Evolutionary conservation across 2,113 vertebrate genomes (phyloP).

Genomic region (Zosterops borbonicus): DNA sequence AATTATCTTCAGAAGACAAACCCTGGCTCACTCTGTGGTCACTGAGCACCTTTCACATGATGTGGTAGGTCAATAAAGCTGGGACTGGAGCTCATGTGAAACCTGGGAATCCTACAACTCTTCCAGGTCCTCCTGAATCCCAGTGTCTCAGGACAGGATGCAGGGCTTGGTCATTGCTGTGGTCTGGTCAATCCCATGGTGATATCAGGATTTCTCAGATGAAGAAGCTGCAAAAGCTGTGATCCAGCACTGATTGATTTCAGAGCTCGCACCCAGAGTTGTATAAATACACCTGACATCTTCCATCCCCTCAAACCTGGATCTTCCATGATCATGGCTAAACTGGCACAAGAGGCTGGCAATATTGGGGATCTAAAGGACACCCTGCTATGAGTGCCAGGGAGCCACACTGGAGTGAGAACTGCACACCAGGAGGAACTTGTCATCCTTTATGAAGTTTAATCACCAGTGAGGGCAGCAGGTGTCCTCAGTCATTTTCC

Average conservation of each 20-base stretch:
- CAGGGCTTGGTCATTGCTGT: background rate
- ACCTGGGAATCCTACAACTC: background rate
- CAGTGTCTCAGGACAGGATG: background rate
- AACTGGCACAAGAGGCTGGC: background rate
- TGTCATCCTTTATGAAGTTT: background rate
- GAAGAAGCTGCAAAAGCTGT: background rate
- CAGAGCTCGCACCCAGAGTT: background rate
- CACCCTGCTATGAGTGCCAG: background rate
- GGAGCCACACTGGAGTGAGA: background rate
- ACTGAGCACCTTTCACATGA: background rate
- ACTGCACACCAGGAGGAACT: background rate
- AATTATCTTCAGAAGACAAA: background rate
- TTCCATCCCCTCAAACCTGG: background rate
- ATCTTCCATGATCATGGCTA: background rate
- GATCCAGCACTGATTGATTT: background rate
- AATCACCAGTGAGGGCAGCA: background rate
- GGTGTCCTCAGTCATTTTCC: background rate
- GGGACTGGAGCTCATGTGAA: background rate
- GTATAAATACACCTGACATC: background rate
- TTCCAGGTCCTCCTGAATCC: background rate
- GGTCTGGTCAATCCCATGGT: background rate
- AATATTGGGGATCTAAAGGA: accelerated
- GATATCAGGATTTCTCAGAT: background rate
- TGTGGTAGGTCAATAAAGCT: background rate
- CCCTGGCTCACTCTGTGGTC: background rate